These are phyloP conservation scores for Drosophila sordidula DNA, from an alignment of 2,888 invertebrate species.

Conservation along the genomic window DNA sequence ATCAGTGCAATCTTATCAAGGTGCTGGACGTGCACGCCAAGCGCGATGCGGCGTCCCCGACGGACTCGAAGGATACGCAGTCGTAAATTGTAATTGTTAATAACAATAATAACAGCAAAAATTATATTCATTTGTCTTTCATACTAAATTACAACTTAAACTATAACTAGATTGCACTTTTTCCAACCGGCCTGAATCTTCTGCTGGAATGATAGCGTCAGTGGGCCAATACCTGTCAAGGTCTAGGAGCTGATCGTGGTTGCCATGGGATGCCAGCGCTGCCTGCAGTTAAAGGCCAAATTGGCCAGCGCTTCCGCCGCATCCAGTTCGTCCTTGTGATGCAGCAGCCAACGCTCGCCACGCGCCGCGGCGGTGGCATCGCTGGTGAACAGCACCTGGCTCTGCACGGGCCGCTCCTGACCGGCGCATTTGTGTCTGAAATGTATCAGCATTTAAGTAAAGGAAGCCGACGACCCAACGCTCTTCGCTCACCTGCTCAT, in stretches of 20 bases:
- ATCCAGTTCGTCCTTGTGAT: conserved; percentile 90
- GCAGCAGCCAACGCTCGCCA: conserved; percentile 80
- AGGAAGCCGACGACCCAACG: too few relatives aligned
- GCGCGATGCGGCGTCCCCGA: conserved; percentile 11
- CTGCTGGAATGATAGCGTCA: conserved; percentile 78
- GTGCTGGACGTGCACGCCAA: conserved; percentile 88
- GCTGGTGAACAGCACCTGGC: conserved; percentile 56
- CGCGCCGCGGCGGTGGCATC: conserved; percentile 53
- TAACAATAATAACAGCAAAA: conserved; percentile 55
- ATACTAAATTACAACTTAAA: conserved; percentile 56
- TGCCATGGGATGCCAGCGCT: conserved; percentile 77
- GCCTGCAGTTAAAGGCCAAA: conserved; percentile 86
- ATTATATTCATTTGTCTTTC: conserved; percentile 65
- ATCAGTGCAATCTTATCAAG: conserved; percentile 89
- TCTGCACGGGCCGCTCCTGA: conserved; percentile 50
- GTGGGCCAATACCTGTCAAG: conserved; percentile 27
- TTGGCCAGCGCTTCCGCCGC: conserved; percentile 91
- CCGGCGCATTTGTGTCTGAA: conserved; percentile 74
- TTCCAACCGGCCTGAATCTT: conserved; percentile 67
- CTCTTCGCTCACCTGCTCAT: conserved; percentile 69
- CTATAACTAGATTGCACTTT: conserved; percentile 69
- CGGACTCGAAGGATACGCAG: conserved; percentile 14
- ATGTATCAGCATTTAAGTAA: not conserved
- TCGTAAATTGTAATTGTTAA: conserved; percentile 44
- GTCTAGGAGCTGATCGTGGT: conserved; percentile 74